A percentile compares a stretch with the other conserved stretches of the same genome.
Evolutionary conservation across 2,888 invertebrate species (phyloP).

Genomic region (Peribatodes rhomboidaria): DNA sequence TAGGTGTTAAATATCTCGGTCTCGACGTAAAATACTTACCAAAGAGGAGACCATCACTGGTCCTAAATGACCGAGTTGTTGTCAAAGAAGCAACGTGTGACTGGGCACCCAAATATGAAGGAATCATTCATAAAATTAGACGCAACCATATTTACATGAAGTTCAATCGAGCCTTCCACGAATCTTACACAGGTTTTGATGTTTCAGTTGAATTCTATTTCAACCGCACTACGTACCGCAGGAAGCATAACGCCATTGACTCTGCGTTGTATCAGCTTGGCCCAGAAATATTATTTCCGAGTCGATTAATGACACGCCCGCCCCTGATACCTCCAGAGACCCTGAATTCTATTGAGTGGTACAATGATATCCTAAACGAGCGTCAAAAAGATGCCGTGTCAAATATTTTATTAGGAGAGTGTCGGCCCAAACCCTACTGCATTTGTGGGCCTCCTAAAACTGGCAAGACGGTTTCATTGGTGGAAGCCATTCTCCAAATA

Average conservation of each 20-base stretch:
- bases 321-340: constrained; percentile 78
- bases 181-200: constrained; percentile 90
- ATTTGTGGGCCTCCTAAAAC: constrained; percentile 96
- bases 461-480: constrained; percentile 89
- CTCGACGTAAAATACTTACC: constrained; percentile 92
- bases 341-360: constrained; percentile 87
- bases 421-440: constrained; percentile 93
- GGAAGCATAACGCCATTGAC: constrained; percentile 92
- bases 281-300: constrained; percentile 90
- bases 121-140: constrained; percentile 90
- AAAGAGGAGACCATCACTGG: constrained; percentile 95
- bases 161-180: constrained; percentile 92
- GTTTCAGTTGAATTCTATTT: constrained; percentile 91
- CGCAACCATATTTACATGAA: constrained; percentile 91
- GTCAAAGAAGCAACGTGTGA: constrained; percentile 78
- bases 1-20: constrained; percentile 89
- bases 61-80: constrained; percentile 91
- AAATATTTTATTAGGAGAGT: constrained; percentile 92
- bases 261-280: constrained; percentile 88
- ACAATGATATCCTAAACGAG: constrained; percentile 90
- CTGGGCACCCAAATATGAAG: constrained; percentile 87
- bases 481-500: constrained; percentile 95
- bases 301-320: constrained; percentile 76
- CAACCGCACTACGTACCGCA: constrained; percentile 87
- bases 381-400: constrained; percentile 93